phyloP scores from a whole-genome alignment of 2,113 vertebrate species.

The Tretioscincus oriximinensis region DNA sequence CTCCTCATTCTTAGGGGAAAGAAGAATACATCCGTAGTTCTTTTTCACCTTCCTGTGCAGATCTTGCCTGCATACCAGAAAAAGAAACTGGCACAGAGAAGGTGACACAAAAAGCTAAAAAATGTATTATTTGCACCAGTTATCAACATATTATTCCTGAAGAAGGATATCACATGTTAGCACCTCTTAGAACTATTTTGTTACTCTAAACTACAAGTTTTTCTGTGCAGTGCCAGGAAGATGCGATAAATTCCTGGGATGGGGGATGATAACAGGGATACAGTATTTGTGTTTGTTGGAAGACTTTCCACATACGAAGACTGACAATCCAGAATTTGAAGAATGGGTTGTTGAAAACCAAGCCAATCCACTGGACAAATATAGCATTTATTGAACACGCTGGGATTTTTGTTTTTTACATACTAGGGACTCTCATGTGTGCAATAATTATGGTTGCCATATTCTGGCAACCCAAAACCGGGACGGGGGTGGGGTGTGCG shows the following conservation, averaged over 20 bases:
- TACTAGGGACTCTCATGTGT: too few species aligned
- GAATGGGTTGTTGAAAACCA: too few species aligned
- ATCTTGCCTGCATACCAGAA: not conserved
- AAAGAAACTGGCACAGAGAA: rapidly evolving
- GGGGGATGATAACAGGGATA: not conserved
- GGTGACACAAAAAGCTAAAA: not conserved
- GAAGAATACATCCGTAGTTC: too few species aligned
- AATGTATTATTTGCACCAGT: not conserved
- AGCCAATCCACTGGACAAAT: too few species aligned
- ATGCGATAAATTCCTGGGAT: not conserved
- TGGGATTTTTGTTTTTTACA: too few species aligned
- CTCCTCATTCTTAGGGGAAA: too few species aligned
- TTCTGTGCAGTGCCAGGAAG: not conserved
- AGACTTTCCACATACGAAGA: not conserved
- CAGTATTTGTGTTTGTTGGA: not conserved
- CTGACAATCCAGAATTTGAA: too few species aligned
- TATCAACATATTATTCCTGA: not conserved
- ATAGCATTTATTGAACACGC: too few species aligned
- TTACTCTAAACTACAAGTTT: not conserved
- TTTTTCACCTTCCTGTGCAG: too few species aligned
- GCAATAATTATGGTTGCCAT: too few species aligned
- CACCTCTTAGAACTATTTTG: not conserved
- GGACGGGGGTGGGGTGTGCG: too few species aligned
- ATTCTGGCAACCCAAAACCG: too few species aligned
- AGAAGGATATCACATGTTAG: not conserved